A percentile compares a stretch with the other conserved stretches of the same genome.
Evolutionary conservation across 1,140 invertebrate genomes (phyloP).

Genomic region (Bombus pascuorum): DNA sequence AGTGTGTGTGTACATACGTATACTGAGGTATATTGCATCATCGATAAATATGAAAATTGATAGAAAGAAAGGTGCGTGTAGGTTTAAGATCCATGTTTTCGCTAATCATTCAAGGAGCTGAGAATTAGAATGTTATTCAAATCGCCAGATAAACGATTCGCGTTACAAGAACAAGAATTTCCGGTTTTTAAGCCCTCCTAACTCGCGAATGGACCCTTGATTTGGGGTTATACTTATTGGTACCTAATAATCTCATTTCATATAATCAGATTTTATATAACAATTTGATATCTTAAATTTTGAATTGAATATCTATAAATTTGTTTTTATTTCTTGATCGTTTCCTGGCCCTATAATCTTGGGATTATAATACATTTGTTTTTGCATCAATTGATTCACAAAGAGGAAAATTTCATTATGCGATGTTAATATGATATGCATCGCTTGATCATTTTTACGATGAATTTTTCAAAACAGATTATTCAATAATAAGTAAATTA

Average conservation of each 20-base stretch:
- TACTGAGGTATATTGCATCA: slow-evolving; percentile 46
- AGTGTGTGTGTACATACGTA: neutral
- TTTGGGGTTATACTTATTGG: slow-evolving; percentile 61
- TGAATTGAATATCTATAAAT: slow-evolving; percentile 45
- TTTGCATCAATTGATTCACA: neutral
- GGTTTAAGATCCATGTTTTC: neutral
- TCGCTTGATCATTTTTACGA: neutral
- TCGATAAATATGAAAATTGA: slow-evolving; percentile 9
- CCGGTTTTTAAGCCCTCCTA: slow-evolving; percentile 35
- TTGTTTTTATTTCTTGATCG: neutral
- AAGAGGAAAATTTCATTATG: neutral
- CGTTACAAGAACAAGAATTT: slow-evolving; percentile 42
- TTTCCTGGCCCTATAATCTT: neutral
- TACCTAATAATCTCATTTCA: slow-evolving; percentile 64
- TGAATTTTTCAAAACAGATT: neutral
- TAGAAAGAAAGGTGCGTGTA: slow-evolving; percentile 26
- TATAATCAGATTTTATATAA: slow-evolving; percentile 50
- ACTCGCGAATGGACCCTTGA: slow-evolving; percentile 65
- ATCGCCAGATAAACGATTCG: slow-evolving; percentile 10
- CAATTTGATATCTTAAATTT: slow-evolving; percentile 62
- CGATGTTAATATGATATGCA: neutral
- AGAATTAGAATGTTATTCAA: slow-evolving; percentile 15
- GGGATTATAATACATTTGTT: slow-evolving; percentile 4
- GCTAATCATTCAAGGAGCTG: slow-evolving; percentile 8
- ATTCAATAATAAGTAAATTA: slow-evolving; percentile 1